Conservation (phyloP, 2,888 invertebrate species). For the Hemaris fuciformis region DNA sequence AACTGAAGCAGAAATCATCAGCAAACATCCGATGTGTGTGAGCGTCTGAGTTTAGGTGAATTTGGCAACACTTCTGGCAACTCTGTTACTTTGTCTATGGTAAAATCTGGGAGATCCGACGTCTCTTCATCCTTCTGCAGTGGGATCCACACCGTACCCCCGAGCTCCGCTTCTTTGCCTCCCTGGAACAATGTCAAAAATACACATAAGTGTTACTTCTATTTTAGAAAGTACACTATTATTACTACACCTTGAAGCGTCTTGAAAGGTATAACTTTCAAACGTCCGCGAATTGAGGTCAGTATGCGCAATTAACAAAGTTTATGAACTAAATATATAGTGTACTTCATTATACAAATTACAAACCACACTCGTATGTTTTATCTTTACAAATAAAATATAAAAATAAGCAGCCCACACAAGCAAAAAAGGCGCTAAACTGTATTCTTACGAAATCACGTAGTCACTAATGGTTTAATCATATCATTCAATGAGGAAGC, state of each 20-base stretch:
- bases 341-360: not conserved
- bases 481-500: too few relatives aligned
- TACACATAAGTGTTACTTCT: not conserved
- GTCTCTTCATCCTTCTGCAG: constrained; percentile 75
- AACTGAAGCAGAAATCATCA: constrained; percentile 32
- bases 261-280: not conserved
- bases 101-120: constrained; percentile 83
- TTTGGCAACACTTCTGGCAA: constrained; percentile 83
- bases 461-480: too few relatives aligned
- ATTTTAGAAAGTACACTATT: not conserved
- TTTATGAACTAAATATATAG: not conserved
- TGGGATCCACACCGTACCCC: constrained; percentile 91
- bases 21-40: constrained; percentile 27
- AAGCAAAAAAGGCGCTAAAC: too few relatives aligned
- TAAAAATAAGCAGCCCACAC: too few relatives aligned
- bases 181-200: constrained; percentile 70
- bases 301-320: not conserved
- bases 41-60: constrained; percentile 67
- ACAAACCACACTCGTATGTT: too few relatives aligned
- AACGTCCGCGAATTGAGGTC: not conserved
- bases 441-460: too few relatives aligned
- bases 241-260: not conserved
- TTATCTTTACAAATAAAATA: too few relatives aligned
- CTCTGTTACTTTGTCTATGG: constrained; percentile 84
- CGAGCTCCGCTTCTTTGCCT: constrained; percentile 87